Percentiles rank a stretch among this genome's conserved stretches.
phyloP scores from a whole-genome alignment of 2,113 vertebrate genomes.

The Eulacestoma nigropectus region DNA sequence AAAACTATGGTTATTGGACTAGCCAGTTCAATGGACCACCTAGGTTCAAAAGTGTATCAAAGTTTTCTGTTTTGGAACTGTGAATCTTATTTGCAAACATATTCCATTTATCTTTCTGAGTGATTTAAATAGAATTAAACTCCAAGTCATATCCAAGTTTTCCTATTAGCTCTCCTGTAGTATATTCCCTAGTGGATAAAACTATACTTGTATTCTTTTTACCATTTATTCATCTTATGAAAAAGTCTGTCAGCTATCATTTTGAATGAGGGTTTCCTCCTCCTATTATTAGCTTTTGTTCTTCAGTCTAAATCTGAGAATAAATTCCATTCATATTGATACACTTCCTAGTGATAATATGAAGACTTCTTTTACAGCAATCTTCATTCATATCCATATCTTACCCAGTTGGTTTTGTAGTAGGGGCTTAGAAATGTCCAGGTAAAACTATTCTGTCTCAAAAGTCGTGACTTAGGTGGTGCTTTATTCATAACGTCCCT shows the following conservation, averaged over 20 bases:
- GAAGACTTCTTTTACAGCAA: not conserved
- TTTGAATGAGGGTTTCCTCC: not conserved
- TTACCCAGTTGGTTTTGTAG: not conserved
- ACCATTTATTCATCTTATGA: not conserved
- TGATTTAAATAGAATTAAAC: not conserved
- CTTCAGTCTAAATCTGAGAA: not conserved
- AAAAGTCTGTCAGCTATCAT: not conserved
- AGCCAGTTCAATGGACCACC: not conserved
- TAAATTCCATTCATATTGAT: not conserved
- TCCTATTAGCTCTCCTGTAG: not conserved
- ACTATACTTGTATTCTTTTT: not conserved
- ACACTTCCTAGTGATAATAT: not conserved
- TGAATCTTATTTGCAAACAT: not conserved
- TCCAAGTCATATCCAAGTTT: not conserved
- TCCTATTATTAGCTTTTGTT: not conserved
- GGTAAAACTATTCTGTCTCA: not conserved
- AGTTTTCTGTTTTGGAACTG: not conserved
- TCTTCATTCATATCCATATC: not conserved
- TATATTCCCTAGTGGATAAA: not conserved
- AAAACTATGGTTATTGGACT: not conserved
- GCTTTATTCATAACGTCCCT: not conserved
- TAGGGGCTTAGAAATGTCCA: not conserved
- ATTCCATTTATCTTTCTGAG: not conserved
- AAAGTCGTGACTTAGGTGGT: not conserved
- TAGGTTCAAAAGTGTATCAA: not conserved